Evolutionary conservation across 35 echinoderm and acorn worm species (phyloP), one percentile per base, ranked within the genome.

Genomic region (Apostichopus japonicus): DNA sequence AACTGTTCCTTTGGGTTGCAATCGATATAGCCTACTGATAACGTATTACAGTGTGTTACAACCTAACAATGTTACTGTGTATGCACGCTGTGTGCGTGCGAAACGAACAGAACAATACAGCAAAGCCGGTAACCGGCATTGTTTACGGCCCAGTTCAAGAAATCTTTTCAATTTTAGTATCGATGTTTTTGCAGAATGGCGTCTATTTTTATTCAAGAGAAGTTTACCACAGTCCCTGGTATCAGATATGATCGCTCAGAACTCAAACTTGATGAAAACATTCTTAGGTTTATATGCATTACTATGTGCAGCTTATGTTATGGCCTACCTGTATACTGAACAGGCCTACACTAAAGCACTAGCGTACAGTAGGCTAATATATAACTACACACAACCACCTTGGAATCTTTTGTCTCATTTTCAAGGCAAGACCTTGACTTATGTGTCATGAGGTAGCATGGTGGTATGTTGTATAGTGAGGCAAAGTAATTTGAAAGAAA

Each of bases 41-140:
- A 56, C 54, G 79, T 25, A 54, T 16, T 57, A 75, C 71, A 75
- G 8, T 61, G 57, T 10, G 57, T 61, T 58, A 58, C n/a, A 57
- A 84, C 54, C 55, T 55, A 57, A 59, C 54, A 84, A 58, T 84
- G 81, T 75, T 75, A n/a, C 8, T 75, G 71, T 23, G n/a, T n/a
- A 75, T 19, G 71, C 71, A n/a, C 6, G 71, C n/a, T 75, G 6
- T 67, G 63, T 67, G 79, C 10, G 77, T 79, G 10, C n/a, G 6
- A 54, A 52, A 54, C 19, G 6, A 14, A 1, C 23, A 25, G 78
- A 67, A 67, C 63, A 67, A 67, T 75, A 75, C 17, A 75, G n/a
- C 21, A 21, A 84, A 84, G 81, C 81, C 54, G 53, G 81, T 55
- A 13, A 56, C 81, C 81, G 81, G 81, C 55, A 57, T 83, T 84